phyloP scores from a whole-genome alignment of 2,113 vertebrate species.

The Nanorana parkeri region DNA sequence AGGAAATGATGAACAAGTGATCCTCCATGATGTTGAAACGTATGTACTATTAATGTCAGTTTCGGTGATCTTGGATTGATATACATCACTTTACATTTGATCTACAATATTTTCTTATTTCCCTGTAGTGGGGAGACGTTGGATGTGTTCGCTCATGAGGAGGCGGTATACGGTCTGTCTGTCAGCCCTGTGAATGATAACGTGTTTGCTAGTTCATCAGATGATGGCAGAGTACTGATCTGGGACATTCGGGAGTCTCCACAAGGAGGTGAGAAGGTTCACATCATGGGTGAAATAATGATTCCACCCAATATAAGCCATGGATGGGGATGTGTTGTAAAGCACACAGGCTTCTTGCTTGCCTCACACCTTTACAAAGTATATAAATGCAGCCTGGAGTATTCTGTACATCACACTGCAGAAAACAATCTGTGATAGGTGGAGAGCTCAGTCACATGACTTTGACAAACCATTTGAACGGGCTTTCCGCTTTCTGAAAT shows the following conservation, averaged over 20 bases:
- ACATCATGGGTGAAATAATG: background rate
- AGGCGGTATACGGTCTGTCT: constrained; percentile 96
- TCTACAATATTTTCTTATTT: constrained; percentile 30
- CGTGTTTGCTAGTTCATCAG: constrained; percentile 96
- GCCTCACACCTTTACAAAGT: too few species aligned
- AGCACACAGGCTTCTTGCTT: too few species aligned
- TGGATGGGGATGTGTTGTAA: too few species aligned
- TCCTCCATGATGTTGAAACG: constrained; percentile 98
- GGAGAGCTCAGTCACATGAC: too few species aligned
- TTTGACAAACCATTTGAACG: too few species aligned
- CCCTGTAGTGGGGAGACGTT: constrained; percentile 87
- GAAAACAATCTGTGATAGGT: too few species aligned
- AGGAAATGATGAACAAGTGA: constrained; percentile 99
- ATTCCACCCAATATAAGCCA: too few species aligned
- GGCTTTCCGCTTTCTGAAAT: too few species aligned
- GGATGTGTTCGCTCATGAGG: constrained; percentile 96
- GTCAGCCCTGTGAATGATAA: constrained; percentile 98
- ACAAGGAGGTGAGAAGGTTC: constrained; percentile 81
- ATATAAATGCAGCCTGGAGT: too few species aligned
- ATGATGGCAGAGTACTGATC: constrained; percentile 96
- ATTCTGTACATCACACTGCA: too few species aligned
- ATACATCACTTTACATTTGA: background rate
- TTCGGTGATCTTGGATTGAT: background rate
- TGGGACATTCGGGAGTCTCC: constrained; percentile 97
- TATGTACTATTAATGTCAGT: constrained; percentile 33